Evolutionary conservation across 2,113 vertebrate species (phyloP).

Genomic region (Eira barbara): DNA sequence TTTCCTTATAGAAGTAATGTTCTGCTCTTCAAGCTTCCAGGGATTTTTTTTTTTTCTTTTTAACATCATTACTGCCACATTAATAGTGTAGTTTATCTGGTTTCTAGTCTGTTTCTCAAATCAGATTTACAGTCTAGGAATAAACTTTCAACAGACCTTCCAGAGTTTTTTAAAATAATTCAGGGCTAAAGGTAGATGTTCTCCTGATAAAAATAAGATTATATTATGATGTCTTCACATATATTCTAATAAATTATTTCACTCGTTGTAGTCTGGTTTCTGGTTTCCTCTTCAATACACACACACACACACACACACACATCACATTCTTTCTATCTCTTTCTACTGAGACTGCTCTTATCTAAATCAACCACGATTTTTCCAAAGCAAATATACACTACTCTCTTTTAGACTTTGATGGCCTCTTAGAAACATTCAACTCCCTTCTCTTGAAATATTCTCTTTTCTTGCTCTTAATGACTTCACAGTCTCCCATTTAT

Average conservation of each 20-base stretch:
- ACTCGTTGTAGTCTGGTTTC: not conserved
- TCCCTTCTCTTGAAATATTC: not conserved
- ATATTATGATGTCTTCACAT: not conserved
- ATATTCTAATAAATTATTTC: not conserved
- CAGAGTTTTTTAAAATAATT: not conserved
- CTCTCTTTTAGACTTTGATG: not conserved
- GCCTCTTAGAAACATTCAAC: not conserved
- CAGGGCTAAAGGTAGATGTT: not conserved
- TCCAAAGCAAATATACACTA: not conserved
- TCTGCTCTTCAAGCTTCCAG: not conserved
- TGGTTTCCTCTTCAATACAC: not conserved
- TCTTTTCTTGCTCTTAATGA: not conserved
- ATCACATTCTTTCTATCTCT: not conserved
- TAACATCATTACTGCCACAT: not conserved
- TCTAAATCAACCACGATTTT: not conserved
- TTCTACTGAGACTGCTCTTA: not conserved
- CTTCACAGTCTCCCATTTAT: not conserved
- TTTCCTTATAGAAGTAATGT: not conserved
- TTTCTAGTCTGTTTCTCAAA: not conserved
- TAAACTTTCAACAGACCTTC: not conserved
- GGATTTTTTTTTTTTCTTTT: not conserved
- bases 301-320: not conserved
- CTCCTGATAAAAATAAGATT: not conserved
- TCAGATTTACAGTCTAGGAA: not conserved
- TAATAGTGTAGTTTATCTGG: not conserved